Base-by-base conservation (phyloP, 2,888 invertebrate species). In the Drosophila nr. perissopoda region DNA sequence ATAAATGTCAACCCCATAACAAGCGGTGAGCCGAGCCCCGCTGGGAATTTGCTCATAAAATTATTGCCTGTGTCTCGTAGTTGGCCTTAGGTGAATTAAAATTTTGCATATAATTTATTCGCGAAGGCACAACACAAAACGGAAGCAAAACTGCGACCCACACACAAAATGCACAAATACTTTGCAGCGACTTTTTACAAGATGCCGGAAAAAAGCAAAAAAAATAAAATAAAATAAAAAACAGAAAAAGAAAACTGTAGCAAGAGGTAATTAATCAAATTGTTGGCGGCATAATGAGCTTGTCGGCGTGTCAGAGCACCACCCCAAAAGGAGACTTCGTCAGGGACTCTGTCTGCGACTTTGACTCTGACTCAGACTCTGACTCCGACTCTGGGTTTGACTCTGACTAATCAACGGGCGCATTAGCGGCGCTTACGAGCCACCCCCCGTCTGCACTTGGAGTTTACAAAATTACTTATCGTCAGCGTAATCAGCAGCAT, bases 401-500 rank as follows among this genome's bases (percentile, higher is more conserved):
- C 42, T 61, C 64, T 57, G 68, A 72, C 86, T 83, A 85, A 85
- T 85, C 89, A 85, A 83, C 87, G 81, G 61, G 57, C 81, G 81
- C 89, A 89, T 85, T 85, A 85, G 69, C 85, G 85, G 74, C 77
- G 82, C 82, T 82, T 88, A 76, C 56, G 69, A 67, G 71, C 70
- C 69, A 54, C 53, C 63, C 46, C 69, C 64, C 70, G 69, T 76
- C 79, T 81, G 83, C 83, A 88, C 76, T 86, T 81, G 46, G 82
- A 87, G 89, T 80, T 82, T 80, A 72, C 80, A 75, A 78, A 85
- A 89, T 88, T 88, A 88, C 87, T 88, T 89, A 85, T 88, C 85
- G 89, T 88, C 87, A 88, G 88, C 75, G 74, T 89, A 89, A 89
- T 88, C 90, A 89, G 86, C 67, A 56, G 69, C 88, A 89, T 87